phyloP scores from a whole-genome alignment of 2,888 invertebrate genomes.

The Tuberolachnus salignus region DNA sequence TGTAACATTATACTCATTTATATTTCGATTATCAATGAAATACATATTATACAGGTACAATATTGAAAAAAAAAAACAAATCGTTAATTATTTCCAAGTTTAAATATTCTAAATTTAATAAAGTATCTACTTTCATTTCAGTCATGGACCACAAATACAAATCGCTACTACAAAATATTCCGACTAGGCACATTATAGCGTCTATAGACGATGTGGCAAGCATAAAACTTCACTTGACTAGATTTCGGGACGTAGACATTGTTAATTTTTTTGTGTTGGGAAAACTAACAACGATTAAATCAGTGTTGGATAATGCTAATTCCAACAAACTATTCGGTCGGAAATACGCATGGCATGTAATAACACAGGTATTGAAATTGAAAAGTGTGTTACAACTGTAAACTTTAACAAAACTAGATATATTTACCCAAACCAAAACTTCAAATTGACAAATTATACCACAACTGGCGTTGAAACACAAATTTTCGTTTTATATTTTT shows the following conservation, averaged over 20 bases:
- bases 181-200: constrained; percentile 86
- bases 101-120: too few species aligned
- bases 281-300: constrained; percentile 69
- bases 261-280: constrained; percentile 89
- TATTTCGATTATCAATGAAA: too few species aligned
- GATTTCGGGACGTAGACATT: constrained; percentile 80
- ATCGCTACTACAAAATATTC: constrained; percentile 85
- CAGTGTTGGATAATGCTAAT: constrained; percentile 70
- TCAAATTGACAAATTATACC: neutral
- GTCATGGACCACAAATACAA: constrained; percentile 95
- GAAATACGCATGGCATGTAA: constrained; percentile 86
- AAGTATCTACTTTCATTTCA: constrained; percentile 61
- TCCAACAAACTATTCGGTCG: constrained; percentile 78
- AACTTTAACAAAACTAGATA: too few species aligned
- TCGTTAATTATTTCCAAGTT: too few species aligned
- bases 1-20: too few species aligned
- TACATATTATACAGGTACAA: too few species aligned
- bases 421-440: too few species aligned
- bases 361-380: constrained; percentile 68
- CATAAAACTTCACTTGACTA: constrained; percentile 73
- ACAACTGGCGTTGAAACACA: neutral
- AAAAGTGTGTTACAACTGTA: neutral
- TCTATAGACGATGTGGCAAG: constrained; percentile 68
- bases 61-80: too few species aligned
- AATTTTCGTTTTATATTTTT: constrained; percentile 47